These are phyloP conservation scores for Eulithis testata DNA, from an alignment of 2,888 invertebrate species.

Conservation along the genomic window DNA sequence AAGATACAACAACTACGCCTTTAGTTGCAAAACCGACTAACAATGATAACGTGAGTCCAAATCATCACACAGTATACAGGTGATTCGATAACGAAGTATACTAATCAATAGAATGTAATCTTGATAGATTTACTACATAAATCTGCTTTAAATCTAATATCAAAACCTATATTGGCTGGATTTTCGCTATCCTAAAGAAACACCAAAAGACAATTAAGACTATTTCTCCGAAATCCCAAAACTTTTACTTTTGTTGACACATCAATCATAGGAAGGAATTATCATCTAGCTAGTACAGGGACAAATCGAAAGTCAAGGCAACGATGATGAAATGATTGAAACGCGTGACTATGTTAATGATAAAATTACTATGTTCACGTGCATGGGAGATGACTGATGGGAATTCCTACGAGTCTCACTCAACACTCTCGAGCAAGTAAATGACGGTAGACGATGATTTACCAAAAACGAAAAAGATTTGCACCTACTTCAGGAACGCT, in stretches of 20 bases:
- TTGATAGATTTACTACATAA: slow-evolving; percentile 45
- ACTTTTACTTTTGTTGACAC: not conserved
- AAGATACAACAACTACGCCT: slow-evolving; percentile 54
- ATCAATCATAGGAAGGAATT: not conserved
- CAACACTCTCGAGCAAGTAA: not conserved
- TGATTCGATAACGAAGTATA: slow-evolving; percentile 63
- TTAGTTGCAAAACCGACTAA: slow-evolving; percentile 60
- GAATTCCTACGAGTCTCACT: slow-evolving; percentile 10
- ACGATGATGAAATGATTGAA: slow-evolving; percentile 22
- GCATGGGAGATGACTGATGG: slow-evolving; percentile 21
- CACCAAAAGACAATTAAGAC: too few relatives aligned
- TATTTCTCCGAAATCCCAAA: not conserved
- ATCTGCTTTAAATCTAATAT: not conserved
- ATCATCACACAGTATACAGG: slow-evolving; percentile 44
- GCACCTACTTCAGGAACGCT: too few relatives aligned
- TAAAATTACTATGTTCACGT: slow-evolving; percentile 24
- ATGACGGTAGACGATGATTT: not conserved
- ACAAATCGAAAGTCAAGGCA: slow-evolving; percentile 15
- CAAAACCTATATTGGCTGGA: not conserved
- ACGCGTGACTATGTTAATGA: slow-evolving; percentile 15
- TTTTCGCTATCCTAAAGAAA: too few relatives aligned
- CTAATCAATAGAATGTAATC: slow-evolving; percentile 54
- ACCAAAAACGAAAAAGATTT: too few relatives aligned
- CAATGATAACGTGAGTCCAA: slow-evolving; percentile 53
- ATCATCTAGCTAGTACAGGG: not conserved